These are phyloP conservation scores for Elachura formosa DNA, from an alignment of 2,113 vertebrate genomes.

Conservation along the genomic window DNA sequence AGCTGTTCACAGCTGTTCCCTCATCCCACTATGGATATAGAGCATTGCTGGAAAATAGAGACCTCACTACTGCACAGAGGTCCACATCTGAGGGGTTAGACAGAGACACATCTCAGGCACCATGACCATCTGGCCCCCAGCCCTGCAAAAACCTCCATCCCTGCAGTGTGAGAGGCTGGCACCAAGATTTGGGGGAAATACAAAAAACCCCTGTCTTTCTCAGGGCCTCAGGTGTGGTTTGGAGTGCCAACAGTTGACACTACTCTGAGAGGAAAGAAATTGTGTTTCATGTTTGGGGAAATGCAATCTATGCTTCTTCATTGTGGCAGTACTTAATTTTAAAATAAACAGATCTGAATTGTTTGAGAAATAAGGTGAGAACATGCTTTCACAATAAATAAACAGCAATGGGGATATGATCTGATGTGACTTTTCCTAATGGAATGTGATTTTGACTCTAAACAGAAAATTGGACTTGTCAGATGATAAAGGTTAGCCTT, in stretches of 20 bases:
- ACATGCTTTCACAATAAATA: slow-evolving; percentile 53
- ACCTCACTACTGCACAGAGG: neutral
- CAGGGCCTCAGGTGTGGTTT: neutral
- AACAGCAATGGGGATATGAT: neutral
- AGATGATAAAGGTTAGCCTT: slow-evolving; percentile 26
- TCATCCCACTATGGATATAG: neutral
- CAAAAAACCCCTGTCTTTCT: neutral
- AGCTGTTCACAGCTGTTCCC: neutral
- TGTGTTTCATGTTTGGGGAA: neutral
- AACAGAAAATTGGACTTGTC: slow-evolving; percentile 22
- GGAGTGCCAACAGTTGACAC: neutral
- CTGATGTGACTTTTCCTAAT: slow-evolving; percentile 19
- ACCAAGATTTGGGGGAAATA: neutral
- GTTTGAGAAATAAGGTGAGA: slow-evolving; percentile 61
- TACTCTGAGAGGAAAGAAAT: neutral
- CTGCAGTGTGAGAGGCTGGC: rapidly evolving
- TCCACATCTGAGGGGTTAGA: neutral
- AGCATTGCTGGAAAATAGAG: neutral
- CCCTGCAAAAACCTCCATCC: neutral
- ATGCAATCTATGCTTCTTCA: neutral
- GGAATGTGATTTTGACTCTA: slow-evolving; percentile 46
- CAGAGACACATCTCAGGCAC: neutral
- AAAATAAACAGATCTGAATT: slow-evolving; percentile 32
- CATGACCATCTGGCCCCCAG: rapidly evolving
- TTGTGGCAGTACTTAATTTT: slow-evolving; percentile 19